phyloP scores from a whole-genome alignment of 2,797 vertebrate genomes.

The Peromyscus attwateri region DNA sequence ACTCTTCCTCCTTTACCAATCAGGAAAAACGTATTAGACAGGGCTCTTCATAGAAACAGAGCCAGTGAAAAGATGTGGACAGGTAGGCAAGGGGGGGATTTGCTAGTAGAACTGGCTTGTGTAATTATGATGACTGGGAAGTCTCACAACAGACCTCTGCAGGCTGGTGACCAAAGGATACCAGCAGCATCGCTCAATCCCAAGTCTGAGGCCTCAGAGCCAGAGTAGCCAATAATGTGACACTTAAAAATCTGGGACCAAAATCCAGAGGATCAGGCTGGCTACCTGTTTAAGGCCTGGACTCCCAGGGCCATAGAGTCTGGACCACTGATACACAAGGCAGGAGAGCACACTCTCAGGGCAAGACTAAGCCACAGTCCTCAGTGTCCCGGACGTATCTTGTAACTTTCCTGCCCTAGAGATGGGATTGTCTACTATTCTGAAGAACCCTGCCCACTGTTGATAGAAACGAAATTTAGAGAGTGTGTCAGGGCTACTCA shows the following conservation, averaged over 20 bases:
- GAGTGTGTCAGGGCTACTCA: not conserved
- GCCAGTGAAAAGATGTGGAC: not conserved
- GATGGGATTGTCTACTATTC: not conserved
- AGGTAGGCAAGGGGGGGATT: not conserved
- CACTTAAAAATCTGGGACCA: no score
- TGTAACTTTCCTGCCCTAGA: not conserved
- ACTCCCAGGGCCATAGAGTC: not conserved
- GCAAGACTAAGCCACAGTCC: not conserved
- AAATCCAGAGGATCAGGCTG: not conserved
- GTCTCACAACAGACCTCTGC: not conserved
- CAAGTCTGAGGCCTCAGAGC: not conserved
- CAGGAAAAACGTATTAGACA: not conserved
- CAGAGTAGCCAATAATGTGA: not conserved
- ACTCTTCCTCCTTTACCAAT: not conserved
- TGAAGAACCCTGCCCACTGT: not conserved
- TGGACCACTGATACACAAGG: no score
- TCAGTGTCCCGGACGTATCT: not conserved
- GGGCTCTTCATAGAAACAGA: not conserved
- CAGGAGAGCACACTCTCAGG: not conserved
- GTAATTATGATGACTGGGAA: not conserved
- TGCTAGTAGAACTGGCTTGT: not conserved
- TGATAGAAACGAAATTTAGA: not conserved
- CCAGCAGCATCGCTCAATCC: not conserved
- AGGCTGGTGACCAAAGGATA: not conserved
- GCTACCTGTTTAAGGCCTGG: not conserved